Conservation (phyloP, 1,140 invertebrate genomes). For the Dinoponera quadriceps region DNA sequence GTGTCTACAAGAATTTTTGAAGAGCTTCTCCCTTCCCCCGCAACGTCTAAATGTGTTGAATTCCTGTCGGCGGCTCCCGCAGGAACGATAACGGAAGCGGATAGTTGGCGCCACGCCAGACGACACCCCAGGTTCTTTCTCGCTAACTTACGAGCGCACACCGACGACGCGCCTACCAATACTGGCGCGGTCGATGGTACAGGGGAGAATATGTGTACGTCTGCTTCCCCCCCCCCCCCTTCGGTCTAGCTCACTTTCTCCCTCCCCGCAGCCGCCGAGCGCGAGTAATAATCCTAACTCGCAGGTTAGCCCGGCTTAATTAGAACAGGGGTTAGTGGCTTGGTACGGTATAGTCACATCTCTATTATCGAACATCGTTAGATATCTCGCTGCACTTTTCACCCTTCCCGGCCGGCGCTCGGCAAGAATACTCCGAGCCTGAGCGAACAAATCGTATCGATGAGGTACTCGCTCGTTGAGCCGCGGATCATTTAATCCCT, state of each 20-base stretch:
- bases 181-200: background rate
- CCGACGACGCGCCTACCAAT: background rate
- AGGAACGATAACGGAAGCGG: slow-evolving; percentile 72
- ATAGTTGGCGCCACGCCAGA: slow-evolving; percentile 69
- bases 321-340: slow-evolving; percentile 81
- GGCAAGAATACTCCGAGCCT: slow-evolving; percentile 33
- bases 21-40: slow-evolving; percentile 43
- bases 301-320: slow-evolving; percentile 83
- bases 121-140: slow-evolving; percentile 69
- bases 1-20: slow-evolving; percentile 65
- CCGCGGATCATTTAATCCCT: slow-evolving; percentile 24
- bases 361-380: slow-evolving; percentile 75
- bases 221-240: slow-evolving; percentile 62
- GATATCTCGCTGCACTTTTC: slow-evolving; percentile 67
- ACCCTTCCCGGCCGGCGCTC: slow-evolving; percentile 9
- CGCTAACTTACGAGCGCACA: slow-evolving; percentile 54
- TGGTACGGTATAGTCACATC: slow-evolving; percentile 78
- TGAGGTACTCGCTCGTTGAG: slow-evolving; percentile 13
- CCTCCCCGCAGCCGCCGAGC: slow-evolving; percentile 70
- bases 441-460: slow-evolving; percentile 46
- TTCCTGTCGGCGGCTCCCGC: slow-evolving; percentile 67
- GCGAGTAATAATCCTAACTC: slow-evolving; percentile 84
- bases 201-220: background rate
- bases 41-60: slow-evolving; percentile 71
- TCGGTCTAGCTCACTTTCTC: no score